Conservation (phyloP, 2,888 invertebrate genomes). For the Ormyrus rosae region DNA sequence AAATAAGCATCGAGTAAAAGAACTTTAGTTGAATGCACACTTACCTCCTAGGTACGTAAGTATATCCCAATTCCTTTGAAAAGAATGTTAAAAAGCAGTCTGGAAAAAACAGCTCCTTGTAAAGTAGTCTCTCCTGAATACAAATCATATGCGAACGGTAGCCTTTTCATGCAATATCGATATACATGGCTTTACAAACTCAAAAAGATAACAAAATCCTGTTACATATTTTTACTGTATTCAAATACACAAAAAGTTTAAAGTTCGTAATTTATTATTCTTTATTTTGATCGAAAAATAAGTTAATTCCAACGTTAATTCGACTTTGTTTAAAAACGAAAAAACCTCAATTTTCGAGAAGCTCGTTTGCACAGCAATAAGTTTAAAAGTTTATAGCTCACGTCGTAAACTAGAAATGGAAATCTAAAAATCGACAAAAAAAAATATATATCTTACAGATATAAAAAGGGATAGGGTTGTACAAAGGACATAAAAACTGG, state of each 20-base stretch:
- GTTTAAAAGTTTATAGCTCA: no score
- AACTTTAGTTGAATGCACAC: background rate
- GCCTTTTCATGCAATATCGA: slow-evolving; percentile 43
- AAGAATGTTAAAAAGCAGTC: slow-evolving; percentile 43
- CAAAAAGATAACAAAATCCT: slow-evolving; percentile 22
- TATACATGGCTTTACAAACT: slow-evolving; percentile 36
- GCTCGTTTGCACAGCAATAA: no score
- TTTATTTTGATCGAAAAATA: no score
- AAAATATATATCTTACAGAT: no score
- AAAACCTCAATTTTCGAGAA: no score
- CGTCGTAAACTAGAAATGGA: background rate
- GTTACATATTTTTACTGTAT: background rate
- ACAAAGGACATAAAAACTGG: slow-evolving; percentile 2
- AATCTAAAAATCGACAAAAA: no score
- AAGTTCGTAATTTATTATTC: no score
- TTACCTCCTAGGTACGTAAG: slow-evolving; percentile 2
- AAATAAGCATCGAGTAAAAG: background rate
- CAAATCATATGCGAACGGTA: slow-evolving; percentile 33
- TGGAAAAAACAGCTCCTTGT: slow-evolving; percentile 32
- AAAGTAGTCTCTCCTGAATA: slow-evolving; percentile 42
- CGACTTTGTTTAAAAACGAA: no score
- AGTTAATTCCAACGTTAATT: no score
- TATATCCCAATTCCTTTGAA: slow-evolving; percentile 44
- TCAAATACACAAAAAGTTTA: background rate
- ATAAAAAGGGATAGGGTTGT: slow-evolving; percentile 2